Evolutionary conservation across 2,113 vertebrate genomes (phyloP), one percentile per base, ranked within the genome.

Genomic region (Myrmecobius fasciatus): DNA sequence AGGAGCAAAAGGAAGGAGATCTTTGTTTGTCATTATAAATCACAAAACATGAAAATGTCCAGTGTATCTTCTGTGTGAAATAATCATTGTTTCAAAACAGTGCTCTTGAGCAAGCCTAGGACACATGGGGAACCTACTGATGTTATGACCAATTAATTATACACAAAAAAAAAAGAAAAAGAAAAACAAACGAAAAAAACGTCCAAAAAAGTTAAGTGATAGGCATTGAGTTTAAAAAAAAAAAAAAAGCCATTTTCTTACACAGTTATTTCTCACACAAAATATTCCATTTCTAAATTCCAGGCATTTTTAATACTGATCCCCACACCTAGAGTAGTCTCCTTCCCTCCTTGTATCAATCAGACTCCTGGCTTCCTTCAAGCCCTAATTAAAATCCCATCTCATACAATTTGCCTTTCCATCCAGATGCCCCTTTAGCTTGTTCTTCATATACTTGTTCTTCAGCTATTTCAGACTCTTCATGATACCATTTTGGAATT

Each of bases 1-100:
- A 97, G n/a, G 97, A 98, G 92, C 22, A 97, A 97, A 97, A 0
- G 67, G 90, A 24, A 26, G 3, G 49, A 2, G 0, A 0, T 7
- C 52, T 52, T 8, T 26, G 25, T 52, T 8, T 26, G 25, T 31
- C 26, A 75, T 12, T 17, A 0, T 3, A 91, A 89, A 9, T 0
- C 36, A 0, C 0, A 10, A 3, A 43, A 83, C 20, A 43, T 43
- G 4, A 8, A 83, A 53, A 54, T 0, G 8, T 25, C 14, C 89
- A 53, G 20, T 14, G 31, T 17, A 36, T 6, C 51, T 28, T 89
- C 67, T 92, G 14, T 24, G 53, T n/a, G 49, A 9, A 26, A 88
- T 0, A 10, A 53, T n/a, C 91, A 60, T 0, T 22, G 8, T 25
- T 0, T 0, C 6, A 52, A 31, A 36, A 91, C 26, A 10, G 36